phyloP scores from a whole-genome alignment of 2,888 invertebrate species.

The Agriotes lineatus region DNA sequence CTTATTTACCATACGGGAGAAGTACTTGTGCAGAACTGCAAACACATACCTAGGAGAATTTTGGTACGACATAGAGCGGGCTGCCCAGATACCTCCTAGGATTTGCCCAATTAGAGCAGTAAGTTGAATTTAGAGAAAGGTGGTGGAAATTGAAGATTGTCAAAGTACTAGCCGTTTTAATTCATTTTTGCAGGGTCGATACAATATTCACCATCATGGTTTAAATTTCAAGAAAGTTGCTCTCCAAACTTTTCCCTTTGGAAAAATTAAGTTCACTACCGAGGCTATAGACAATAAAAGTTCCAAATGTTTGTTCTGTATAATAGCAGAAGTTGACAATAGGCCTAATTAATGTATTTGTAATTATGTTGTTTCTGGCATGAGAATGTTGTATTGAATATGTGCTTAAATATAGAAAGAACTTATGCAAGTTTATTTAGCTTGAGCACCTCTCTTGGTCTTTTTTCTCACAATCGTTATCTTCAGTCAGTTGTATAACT shows the following conservation, averaged over 20 bases:
- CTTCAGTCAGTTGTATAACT: too few species aligned
- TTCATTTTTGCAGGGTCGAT: too few species aligned
- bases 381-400: too few species aligned
- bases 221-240: neutral
- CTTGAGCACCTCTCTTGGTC: too few species aligned
- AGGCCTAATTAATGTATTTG: neutral
- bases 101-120: neutral
- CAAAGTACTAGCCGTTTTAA: too few species aligned
- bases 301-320: neutral
- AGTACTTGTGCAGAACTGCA: neutral
- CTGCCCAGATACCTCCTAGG: neutral
- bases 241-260: neutral
- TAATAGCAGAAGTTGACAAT: neutral
- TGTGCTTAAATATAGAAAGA: too few species aligned
- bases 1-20: neutral
- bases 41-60: neutral
- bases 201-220: too few species aligned
- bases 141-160: too few species aligned
- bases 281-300: neutral
- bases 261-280: neutral
- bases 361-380: too few species aligned
- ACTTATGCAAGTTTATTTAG: too few species aligned
- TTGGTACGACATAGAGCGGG: neutral
- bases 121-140: neutral
- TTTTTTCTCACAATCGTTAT: too few species aligned